Evolutionary conservation across 2,888 invertebrate species (phyloP).

Genomic region (Dusona sp.): DNA sequence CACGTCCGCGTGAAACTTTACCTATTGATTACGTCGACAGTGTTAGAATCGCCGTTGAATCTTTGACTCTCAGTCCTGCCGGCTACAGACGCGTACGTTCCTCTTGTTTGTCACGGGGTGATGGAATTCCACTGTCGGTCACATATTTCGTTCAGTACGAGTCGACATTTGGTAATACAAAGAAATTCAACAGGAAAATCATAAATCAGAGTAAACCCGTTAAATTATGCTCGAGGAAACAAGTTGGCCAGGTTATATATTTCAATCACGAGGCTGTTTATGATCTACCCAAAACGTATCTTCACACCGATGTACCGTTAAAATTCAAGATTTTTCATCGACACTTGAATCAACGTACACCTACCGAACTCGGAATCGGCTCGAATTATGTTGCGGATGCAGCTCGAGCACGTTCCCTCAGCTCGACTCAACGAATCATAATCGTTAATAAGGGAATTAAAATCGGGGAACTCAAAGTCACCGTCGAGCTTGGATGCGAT

Average conservation of each 20-base stretch:
- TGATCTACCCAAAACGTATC: constrained; percentile 81
- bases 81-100: constrained; percentile 84
- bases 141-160: constrained; percentile 85
- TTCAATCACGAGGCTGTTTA: constrained; percentile 85
- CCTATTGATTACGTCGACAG: constrained; percentile 82
- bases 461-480: constrained; percentile 85
- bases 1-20: constrained; percentile 66
- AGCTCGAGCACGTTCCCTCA: constrained; percentile 80
- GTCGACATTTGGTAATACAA: constrained; percentile 80
- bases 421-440: constrained; percentile 82
- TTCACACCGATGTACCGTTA: constrained; percentile 79
- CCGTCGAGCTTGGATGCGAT: constrained; percentile 85
- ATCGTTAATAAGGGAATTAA: constrained; percentile 84
- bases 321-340: constrained; percentile 85
- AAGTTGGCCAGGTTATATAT: constrained; percentile 83
- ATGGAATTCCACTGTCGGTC: constrained; percentile 74
- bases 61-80: constrained; percentile 83
- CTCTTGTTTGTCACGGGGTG: constrained; percentile 76
- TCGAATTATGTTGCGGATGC: constrained; percentile 83
- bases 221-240: constrained; percentile 84
- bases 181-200: constrained; percentile 81
- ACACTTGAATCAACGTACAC: constrained; percentile 84
- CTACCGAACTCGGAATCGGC: constrained; percentile 84
- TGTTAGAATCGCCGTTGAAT: constrained; percentile 84
- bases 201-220: constrained; percentile 80